These are phyloP conservation scores for Acanthopagrus latus DNA, from an alignment of 2,797 vertebrate genomes.

Conservation along the genomic window DNA sequence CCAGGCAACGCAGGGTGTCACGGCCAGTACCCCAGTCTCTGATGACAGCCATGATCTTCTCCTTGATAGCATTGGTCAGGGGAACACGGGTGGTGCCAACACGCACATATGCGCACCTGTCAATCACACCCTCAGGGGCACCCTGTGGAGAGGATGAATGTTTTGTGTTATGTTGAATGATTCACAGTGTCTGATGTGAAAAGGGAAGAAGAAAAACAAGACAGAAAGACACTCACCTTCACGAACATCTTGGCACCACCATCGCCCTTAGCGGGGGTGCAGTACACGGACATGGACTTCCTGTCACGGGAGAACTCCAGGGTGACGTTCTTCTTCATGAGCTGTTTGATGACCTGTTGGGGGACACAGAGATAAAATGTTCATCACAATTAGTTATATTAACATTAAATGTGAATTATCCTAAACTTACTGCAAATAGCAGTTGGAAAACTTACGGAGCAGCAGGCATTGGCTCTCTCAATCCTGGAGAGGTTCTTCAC, in stretches of 20 bases:
- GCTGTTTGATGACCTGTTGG: slow-evolving; percentile 92
- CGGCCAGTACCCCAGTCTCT: slow-evolving; percentile 95
- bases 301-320: slow-evolving; percentile 97
- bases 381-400: not conserved
- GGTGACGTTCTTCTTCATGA: slow-evolving; percentile 97
- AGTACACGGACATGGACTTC: slow-evolving; percentile 97
- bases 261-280: slow-evolving; percentile 91
- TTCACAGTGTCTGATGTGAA: not conserved
- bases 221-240: slow-evolving; percentile 84
- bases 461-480: slow-evolving; percentile 93
- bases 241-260: slow-evolving; percentile 96
- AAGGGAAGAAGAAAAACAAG: not conserved
- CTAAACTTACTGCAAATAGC: not conserved
- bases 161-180: not conserved
- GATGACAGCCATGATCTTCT: slow-evolving; percentile 91
- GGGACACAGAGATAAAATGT: not conserved
- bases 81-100: slow-evolving; percentile 93
- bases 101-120: slow-evolving; percentile 93
- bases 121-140: slow-evolving; percentile 95
- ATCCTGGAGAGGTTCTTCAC: slow-evolving; percentile 87
- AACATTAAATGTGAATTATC: not conserved
- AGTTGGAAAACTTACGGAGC: slow-evolving; percentile 81
- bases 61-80: slow-evolving; percentile 88
- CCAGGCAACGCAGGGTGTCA: slow-evolving; percentile 94
- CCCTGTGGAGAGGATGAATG: slow-evolving; percentile 81